Evolutionary conservation across 2,113 vertebrate genomes (phyloP).

Genomic region (Stercorarius parasiticus): DNA sequence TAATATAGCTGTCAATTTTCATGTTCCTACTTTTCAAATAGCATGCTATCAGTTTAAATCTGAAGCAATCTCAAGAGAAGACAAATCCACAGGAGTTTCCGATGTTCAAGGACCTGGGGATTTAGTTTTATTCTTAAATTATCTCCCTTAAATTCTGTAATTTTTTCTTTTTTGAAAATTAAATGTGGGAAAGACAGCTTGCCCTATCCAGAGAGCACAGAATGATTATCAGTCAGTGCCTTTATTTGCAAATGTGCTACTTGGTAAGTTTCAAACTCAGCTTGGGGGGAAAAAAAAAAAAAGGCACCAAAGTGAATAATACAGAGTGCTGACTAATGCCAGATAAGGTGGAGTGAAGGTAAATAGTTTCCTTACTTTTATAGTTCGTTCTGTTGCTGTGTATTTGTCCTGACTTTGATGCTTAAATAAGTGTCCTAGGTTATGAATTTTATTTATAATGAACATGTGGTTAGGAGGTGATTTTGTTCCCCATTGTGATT

Average conservation of each 20-base stretch:
- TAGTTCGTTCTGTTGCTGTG: background rate
- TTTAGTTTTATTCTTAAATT: background rate
- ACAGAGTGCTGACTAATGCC: background rate
- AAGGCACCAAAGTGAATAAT: background rate
- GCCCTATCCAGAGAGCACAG: background rate
- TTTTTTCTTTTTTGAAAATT: background rate
- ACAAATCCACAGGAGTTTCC: background rate
- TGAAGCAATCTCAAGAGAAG: background rate
- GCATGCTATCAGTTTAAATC: background rate
- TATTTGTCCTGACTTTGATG: background rate
- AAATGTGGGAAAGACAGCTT: background rate
- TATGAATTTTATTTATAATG: background rate
- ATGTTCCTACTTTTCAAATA: background rate
- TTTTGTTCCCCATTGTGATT: background rate
- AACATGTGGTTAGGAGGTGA: background rate
- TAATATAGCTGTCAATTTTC: background rate
- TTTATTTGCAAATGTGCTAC: background rate
- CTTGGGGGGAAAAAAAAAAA: background rate
- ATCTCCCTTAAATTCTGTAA: background rate
- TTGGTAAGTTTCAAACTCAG: background rate
- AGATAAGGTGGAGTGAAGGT: background rate
- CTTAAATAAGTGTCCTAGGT: background rate
- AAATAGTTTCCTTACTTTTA: conserved; percentile 6
- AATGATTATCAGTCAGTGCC: background rate
- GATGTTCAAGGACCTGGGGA: background rate